phyloP scores from a whole-genome alignment of 1,140 invertebrate species.

The Dufourea novaeangliae region DNA sequence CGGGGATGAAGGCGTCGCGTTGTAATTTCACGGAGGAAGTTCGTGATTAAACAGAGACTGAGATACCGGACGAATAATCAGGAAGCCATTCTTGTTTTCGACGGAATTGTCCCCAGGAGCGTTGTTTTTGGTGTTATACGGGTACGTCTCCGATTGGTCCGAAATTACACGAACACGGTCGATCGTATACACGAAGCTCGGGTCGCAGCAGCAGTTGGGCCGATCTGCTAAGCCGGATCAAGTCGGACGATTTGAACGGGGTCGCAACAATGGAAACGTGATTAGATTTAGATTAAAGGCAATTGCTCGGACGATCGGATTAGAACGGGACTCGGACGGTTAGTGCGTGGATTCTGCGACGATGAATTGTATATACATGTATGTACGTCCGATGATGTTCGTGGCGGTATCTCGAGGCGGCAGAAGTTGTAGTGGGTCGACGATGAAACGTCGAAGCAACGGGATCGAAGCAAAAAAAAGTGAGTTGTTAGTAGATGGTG shows the following conservation, averaged over 20 bases:
- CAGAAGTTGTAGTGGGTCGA: background rate
- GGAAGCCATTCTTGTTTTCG: background rate
- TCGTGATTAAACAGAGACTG: background rate
- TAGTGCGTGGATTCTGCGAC: background rate
- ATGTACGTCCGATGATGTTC: background rate
- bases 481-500: no score
- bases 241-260: slow-evolving; percentile 72
- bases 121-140: no score
- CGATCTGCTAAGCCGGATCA: slow-evolving; percentile 69
- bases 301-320: slow-evolving; percentile 23
- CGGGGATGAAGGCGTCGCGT: no score
- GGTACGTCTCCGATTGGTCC: no score
- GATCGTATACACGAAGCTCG: no score
- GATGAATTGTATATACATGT: no score
- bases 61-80: background rate
- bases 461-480: no score
- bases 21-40: background rate
- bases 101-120: background rate
- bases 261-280: slow-evolving; percentile 14
- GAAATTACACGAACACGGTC: background rate
- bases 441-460: no score
- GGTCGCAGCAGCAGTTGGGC: slow-evolving; percentile 7
- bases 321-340: slow-evolving; percentile 17
- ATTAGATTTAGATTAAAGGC: slow-evolving; percentile 75
- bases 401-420: background rate